These are phyloP conservation scores for Brachionus paranguensis DNA, from an alignment of 1,140 invertebrate species.

Conservation along the genomic window DNA sequence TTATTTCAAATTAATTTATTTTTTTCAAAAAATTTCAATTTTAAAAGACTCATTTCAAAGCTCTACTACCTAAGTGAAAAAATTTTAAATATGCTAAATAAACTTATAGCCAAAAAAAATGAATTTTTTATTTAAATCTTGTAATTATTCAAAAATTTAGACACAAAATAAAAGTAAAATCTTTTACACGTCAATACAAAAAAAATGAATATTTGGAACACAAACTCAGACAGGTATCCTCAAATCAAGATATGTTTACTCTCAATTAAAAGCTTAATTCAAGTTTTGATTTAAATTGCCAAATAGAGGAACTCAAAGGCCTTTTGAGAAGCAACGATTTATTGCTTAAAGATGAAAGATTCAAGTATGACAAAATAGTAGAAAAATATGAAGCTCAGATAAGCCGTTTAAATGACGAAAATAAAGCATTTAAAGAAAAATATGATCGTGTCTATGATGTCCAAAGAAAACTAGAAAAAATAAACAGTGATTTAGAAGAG, in stretches of 20 bases:
- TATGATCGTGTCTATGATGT: not conserved
- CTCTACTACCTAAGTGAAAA: not conserved
- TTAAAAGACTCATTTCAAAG: not conserved
- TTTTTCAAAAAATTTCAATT: not conserved
- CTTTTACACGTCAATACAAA: not conserved
- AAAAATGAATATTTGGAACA: constrained; percentile 27
- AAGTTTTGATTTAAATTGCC: constrained; percentile 4
- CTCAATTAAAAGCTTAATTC: not conserved
- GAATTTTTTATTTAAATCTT: not conserved
- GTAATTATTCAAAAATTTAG: not conserved
- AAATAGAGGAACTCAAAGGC: constrained; percentile 19
- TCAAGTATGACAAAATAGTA: not conserved
- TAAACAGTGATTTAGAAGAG: constrained; percentile 90
- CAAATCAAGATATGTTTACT: not conserved
- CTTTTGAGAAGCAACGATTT: not conserved
- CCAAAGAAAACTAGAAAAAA: constrained; percentile 71
- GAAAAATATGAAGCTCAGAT: constrained; percentile 1
- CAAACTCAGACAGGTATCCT: not conserved
- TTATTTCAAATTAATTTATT: too few relatives aligned
- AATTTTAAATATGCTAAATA: not conserved
- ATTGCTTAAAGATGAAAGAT: constrained; percentile 5
- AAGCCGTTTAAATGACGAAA: not conserved
- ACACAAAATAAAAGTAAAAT: not conserved
- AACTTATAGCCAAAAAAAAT: not conserved
- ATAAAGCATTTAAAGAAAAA: not conserved